Conservation (phyloP, 2,797 vertebrate genomes). For the Aselliscus stoliczkanus region DNA sequence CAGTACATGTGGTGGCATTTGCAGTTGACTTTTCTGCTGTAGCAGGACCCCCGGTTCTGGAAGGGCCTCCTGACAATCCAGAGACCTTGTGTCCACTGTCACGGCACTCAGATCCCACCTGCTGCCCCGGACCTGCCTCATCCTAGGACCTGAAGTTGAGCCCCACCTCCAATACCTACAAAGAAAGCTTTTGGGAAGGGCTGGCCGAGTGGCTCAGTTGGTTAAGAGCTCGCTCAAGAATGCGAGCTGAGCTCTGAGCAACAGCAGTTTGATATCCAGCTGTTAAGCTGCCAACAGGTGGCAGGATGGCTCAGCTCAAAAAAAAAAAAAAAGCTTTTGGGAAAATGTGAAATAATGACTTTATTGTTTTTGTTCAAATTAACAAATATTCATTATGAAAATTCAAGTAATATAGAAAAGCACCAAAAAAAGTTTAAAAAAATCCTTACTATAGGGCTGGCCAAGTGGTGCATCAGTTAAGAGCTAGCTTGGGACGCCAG, state of each 20-base stretch:
- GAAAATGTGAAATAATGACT: background rate
- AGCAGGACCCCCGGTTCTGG: too few species aligned
- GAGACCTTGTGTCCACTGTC: background rate
- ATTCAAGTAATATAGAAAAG: background rate
- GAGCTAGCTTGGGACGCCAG: too few species aligned
- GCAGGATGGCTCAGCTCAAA: too few species aligned
- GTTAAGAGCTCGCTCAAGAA: too few species aligned
- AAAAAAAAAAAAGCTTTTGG: background rate
- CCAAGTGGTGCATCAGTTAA: too few species aligned
- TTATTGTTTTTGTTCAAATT: constrained; percentile 20
- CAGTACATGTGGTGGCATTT: background rate
- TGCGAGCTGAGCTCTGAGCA: too few species aligned
- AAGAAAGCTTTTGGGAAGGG: background rate
- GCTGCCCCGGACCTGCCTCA: background rate
- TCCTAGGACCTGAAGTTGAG: background rate
- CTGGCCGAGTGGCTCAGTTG: too few species aligned
- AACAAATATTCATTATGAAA: background rate
- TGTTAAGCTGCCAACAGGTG: too few species aligned
- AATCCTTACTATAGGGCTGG: background rate
- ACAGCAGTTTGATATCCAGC: too few species aligned
- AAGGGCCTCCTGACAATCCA: background rate
- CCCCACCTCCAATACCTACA: background rate
- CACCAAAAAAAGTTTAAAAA: background rate
- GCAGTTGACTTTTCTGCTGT: background rate
- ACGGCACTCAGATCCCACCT: background rate